A percentile compares a stretch with the other conserved stretches of the same genome.
Evolutionary conservation across 2,888 invertebrate genomes (phyloP).

Genomic region (Andrena fulva): DNA sequence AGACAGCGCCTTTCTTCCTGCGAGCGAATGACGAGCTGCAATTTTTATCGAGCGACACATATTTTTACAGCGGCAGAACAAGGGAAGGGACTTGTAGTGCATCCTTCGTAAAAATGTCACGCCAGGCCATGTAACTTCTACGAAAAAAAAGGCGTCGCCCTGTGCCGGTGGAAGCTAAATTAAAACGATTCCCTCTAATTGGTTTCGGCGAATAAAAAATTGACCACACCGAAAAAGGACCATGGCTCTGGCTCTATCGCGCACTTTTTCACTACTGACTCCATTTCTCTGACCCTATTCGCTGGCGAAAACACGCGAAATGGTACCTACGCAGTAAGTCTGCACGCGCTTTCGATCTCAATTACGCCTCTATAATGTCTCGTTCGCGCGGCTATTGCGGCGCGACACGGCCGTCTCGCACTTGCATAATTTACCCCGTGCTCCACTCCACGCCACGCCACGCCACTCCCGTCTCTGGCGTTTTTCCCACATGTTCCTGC

Average conservation of each 20-base stretch:
- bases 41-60: slow-evolving; percentile 28
- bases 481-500: neutral
- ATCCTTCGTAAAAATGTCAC: slow-evolving; percentile 6
- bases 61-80: slow-evolving; percentile 6
- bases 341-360: slow-evolving; percentile 17
- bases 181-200: neutral
- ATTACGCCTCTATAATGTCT: slow-evolving; percentile 28
- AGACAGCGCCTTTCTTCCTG: neutral
- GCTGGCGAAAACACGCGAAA: neutral
- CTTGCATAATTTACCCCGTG: slow-evolving; percentile 13
- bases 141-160: neutral
- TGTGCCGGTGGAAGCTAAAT: neutral
- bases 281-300: neutral
- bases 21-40: neutral
- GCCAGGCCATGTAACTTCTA: neutral
- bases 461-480: no score
- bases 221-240: neutral
- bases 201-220: neutral
- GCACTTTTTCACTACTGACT: no score
- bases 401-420: slow-evolving; percentile 15
- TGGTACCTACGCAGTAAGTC: neutral
- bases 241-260: neutral
- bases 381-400: slow-evolving; percentile 16
- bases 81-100: slow-evolving; percentile 9
- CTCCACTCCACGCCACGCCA: neutral